Evolutionary conservation across 2,113 vertebrate species (phyloP), one percentile per base, ranked within the genome.

Genomic region (Etia nguti): DNA sequence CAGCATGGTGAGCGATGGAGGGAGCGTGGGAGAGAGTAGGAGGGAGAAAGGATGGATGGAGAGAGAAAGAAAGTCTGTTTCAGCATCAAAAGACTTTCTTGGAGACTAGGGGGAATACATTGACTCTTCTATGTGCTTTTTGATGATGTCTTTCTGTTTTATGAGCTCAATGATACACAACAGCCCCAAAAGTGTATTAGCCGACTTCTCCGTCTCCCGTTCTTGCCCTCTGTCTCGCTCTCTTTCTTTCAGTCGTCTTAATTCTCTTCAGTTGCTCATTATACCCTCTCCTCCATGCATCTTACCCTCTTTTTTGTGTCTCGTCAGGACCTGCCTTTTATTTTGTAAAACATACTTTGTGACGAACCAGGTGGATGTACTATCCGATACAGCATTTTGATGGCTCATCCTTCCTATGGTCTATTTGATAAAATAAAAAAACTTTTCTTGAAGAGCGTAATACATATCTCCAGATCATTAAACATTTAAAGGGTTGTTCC

Each of bases 51-150:
- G 85, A 88, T 54, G 88, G 87, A 90, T 86, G 88, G 91, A 88
- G 88, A 90, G 88, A 85, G 88, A 92, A 90, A 82, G 88, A 93
- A 88, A 91, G 90, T 91, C 77, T 87, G 87, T 89, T 92, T 91
- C 84, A 24, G 90, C 92, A 94, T 94, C 93, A 96, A 94, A 95
- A 92, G 88, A 36, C 85, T 52, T 86, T 92, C 87, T 95, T 7
- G 5, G 87, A 89, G 89, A 94, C 94, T 82, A 3, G 50, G 43
- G 94, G 94, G 93, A 93, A 93, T 93, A 89, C 68, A 84, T 60
- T 79, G 86, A 90, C 86, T 94, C 90, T 81, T 92, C 81, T 1
- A 70, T 90, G 90, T 81, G 90, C 80, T 91, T 93, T 94, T 94
- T 93, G 89, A 95, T 92, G 84, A 90, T 89, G 92, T 79, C 79